Conservation (phyloP, 2,113 vertebrate species). For the Taurulus bubalis region DNA sequence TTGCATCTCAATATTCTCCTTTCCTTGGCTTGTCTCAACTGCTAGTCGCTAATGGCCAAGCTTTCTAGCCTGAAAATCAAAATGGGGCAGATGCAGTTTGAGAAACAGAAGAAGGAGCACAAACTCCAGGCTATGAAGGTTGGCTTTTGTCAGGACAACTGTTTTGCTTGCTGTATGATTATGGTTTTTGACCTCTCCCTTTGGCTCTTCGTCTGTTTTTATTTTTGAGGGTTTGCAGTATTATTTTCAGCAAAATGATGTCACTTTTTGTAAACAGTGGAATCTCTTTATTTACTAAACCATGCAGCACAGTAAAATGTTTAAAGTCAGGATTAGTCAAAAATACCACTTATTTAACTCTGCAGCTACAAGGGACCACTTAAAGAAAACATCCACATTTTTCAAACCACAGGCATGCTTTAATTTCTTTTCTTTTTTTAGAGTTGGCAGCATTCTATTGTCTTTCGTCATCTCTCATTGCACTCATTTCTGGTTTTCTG, state of each 20-base stretch:
- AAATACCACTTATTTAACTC: constrained; percentile 16
- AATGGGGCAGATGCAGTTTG: constrained; percentile 98
- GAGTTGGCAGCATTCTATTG: constrained; percentile 24
- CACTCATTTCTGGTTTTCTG: constrained; percentile 12
- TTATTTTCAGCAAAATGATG: constrained; percentile 8
- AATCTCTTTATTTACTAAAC: constrained; percentile 18
- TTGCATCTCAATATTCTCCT: constrained; percentile 64
- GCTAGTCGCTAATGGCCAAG: constrained; percentile 98
- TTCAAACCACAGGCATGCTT: constrained; percentile 10
- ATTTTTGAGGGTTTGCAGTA: constrained; percentile 15
- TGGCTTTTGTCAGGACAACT: constrained; percentile 80
- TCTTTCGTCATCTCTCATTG: constrained; percentile 13
- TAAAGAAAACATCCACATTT: constrained; percentile 19
- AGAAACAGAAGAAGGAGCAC: constrained; percentile 96
- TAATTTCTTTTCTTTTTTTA: neutral
- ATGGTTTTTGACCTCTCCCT: constrained; percentile 73
- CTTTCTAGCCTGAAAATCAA: constrained; percentile 99
- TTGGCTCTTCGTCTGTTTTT: constrained; percentile 42
- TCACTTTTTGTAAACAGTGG: constrained; percentile 17
- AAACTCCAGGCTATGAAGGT: constrained; percentile 94
- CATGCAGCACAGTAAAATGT: constrained; percentile 13
- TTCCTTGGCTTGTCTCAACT: constrained; percentile 75
- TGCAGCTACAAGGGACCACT: neutral
- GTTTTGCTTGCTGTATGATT: constrained; percentile 73
- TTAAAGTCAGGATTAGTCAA: constrained; percentile 22